phyloP scores from a whole-genome alignment of 2,797 vertebrate species.

The Falco naumanni region DNA sequence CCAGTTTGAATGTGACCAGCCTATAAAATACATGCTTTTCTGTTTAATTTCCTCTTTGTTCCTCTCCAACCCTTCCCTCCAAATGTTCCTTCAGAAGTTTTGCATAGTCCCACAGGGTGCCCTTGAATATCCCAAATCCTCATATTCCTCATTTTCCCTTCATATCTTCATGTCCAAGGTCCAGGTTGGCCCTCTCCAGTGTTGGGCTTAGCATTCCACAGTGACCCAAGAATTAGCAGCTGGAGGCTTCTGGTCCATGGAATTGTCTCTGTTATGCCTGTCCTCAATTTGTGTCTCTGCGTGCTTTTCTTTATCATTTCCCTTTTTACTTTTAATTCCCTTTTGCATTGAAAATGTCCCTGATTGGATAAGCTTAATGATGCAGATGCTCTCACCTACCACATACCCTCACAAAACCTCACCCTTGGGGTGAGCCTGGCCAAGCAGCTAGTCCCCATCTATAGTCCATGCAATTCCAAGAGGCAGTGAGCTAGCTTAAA shows the following conservation, averaged over 20 bases:
- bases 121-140: not conserved
- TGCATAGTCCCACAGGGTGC: not conserved
- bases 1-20: fast-evolving
- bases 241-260: not conserved
- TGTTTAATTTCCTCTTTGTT: not conserved
- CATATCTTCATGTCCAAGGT: not conserved
- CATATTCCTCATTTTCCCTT: not conserved
- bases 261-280: not conserved
- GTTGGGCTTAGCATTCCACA: not conserved
- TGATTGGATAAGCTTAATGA: not conserved
- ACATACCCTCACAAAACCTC: not conserved
- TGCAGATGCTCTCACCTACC: not conserved
- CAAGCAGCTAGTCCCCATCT: not conserved
- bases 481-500: not conserved
- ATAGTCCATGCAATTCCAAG: not conserved
- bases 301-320: not conserved
- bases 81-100: not conserved
- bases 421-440: not conserved
- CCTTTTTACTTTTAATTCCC: not conserved
- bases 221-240: not conserved
- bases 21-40: not conserved
- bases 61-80: not conserved
- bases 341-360: not conserved
- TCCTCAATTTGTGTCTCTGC: not conserved
- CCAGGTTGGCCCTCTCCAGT: fast-evolving